A percentile compares a stretch with the other conserved stretches of the same genome.
These are phyloP conservation scores for Leucophenga montana DNA, from an alignment of 2,888 invertebrate species.

Conservation along the genomic window DNA sequence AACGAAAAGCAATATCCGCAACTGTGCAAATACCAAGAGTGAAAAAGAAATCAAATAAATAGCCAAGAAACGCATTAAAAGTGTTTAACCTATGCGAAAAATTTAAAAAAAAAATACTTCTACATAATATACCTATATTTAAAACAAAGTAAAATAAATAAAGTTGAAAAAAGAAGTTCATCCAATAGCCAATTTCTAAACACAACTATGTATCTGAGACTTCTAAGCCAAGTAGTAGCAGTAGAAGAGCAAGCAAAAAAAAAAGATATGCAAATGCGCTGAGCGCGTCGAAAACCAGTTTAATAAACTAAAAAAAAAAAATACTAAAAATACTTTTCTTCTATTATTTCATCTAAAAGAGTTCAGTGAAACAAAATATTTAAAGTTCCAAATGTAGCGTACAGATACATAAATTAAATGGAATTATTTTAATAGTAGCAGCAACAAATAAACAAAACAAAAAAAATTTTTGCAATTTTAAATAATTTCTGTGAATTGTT, in stretches of 20 bases:
- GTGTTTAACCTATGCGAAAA: constrained; percentile 19
- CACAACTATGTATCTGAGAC: constrained; percentile 46
- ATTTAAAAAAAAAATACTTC: constrained; percentile 24
- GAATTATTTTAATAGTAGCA: constrained; percentile 3
- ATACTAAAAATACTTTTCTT: constrained; percentile 51
- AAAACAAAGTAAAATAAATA: constrained; percentile 27
- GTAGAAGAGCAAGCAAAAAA: constrained; percentile 16
- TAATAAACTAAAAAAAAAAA: constrained; percentile 61
- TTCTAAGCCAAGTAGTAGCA: constrained; percentile 51
- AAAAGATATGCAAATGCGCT: constrained; percentile 18
- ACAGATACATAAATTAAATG: neutral
- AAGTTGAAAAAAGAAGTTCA: constrained; percentile 43
- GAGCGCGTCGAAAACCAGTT: constrained; percentile 63
- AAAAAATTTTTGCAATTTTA: constrained; percentile 29
- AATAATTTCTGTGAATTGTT: neutral
- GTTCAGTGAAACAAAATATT: constrained; percentile 28
- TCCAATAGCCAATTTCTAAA: neutral
- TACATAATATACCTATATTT: constrained; percentile 21
- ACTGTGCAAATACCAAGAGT: constrained; percentile 30
- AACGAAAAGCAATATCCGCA: constrained; percentile 21
- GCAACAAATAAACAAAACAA: neutral
- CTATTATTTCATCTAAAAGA: constrained; percentile 33
- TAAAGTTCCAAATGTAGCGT: neutral
- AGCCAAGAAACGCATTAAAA: constrained; percentile 41
- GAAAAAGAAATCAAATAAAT: constrained; percentile 33